phyloP scores from a whole-genome alignment of 2,113 vertebrate genomes.

The Bubo bubo region DNA sequence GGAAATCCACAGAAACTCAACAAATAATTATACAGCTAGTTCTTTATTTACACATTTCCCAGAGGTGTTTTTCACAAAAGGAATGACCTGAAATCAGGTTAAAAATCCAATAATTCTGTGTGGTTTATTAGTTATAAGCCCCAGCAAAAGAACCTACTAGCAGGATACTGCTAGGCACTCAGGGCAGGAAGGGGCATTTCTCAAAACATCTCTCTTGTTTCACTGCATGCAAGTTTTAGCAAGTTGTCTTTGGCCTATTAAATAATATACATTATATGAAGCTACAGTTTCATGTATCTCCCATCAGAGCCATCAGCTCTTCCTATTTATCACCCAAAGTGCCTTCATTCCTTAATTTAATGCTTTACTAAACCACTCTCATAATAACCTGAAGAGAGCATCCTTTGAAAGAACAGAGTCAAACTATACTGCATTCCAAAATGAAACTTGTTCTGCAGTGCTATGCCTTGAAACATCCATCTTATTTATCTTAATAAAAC shows the following conservation, averaged over 20 bases:
- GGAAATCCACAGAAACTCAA: neutral
- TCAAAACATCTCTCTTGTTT: neutral
- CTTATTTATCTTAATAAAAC: constrained; percentile 62
- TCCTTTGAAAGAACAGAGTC: neutral
- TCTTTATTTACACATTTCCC: neutral
- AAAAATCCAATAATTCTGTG: neutral
- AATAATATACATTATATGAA: neutral
- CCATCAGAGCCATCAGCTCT: neutral
- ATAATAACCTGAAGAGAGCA: neutral
- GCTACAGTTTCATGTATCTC: neutral
- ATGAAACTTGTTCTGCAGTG: neutral
- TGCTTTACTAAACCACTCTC: neutral
- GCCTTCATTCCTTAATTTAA: neutral
- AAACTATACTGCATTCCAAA: neutral
- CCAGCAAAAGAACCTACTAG: neutral
- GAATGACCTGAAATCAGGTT: neutral
- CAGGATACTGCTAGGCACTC: neutral
- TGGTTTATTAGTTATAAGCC: neutral
- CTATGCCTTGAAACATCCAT: constrained; percentile 10
- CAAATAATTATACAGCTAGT: neutral
- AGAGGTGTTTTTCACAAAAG: neutral
- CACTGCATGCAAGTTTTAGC: neutral
- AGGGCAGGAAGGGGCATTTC: neutral
- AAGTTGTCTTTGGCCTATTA: neutral
- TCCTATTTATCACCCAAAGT: constrained; percentile 2